Percentiles rank a stretch among this genome's conserved stretches.
Evolutionary conservation across 2,113 vertebrate species (phyloP).

Genomic region (Clarias batrachus): DNA sequence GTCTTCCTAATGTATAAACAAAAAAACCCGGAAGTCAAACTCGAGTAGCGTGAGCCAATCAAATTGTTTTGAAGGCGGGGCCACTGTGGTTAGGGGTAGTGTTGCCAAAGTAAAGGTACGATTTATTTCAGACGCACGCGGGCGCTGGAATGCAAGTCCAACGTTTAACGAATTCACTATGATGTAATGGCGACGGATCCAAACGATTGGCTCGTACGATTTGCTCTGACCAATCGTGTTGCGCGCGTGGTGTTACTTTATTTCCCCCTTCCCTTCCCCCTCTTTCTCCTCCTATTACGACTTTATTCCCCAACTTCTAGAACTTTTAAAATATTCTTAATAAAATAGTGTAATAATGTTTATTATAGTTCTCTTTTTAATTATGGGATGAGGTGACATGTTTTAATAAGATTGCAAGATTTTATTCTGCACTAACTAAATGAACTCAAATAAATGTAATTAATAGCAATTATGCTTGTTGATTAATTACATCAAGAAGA

Average conservation of each 20-base stretch:
- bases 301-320: neutral
- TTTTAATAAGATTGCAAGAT: no score
- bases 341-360: no score
- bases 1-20: neutral
- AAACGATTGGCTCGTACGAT: slow-evolving; percentile 1
- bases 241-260: neutral
- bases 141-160: neutral
- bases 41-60: neutral
- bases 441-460: neutral
- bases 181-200: neutral
- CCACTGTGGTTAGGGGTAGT: neutral
- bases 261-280: neutral
- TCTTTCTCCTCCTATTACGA: no score
- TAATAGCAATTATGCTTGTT: neutral
- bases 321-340: no score
- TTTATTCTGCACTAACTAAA: neutral
- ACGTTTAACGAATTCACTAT: neutral
- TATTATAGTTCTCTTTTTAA: no score
- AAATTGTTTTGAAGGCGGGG: neutral
- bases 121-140: no score
- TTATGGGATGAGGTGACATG: no score
- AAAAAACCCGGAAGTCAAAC: slow-evolving; percentile 1
- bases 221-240: neutral
- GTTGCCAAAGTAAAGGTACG: neutral
- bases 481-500: neutral